phyloP scores from a whole-genome alignment of 2,888 invertebrate species.

The Drosophila parthenogenetica region DNA sequence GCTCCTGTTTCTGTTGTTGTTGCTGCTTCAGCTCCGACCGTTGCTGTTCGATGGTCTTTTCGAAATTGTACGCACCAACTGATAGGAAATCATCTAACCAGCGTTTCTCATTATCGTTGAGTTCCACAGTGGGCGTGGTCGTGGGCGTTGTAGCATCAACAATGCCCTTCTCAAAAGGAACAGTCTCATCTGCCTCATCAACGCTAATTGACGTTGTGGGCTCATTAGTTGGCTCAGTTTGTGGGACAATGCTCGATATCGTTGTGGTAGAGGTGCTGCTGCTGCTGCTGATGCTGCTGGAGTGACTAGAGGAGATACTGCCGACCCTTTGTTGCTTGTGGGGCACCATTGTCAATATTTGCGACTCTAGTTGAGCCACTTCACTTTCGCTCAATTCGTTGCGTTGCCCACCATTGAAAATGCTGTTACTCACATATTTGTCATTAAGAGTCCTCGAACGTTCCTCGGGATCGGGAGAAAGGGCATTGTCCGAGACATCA shows the following conservation, averaged over 20 bases:
- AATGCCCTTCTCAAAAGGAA: constrained; percentile 12
- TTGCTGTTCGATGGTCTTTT: constrained; percentile 64
- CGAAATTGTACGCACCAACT: constrained; percentile 82
- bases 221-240: constrained; percentile 62
- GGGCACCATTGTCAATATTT: constrained; percentile 73
- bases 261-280: constrained; percentile 23
- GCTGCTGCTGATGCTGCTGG: constrained; percentile 3
- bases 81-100: constrained; percentile 84
- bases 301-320: constrained; percentile 4
- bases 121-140: constrained; percentile 65
- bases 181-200: constrained; percentile 55
- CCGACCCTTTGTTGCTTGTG: constrained; percentile 48
- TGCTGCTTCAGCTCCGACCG: constrained; percentile 44
- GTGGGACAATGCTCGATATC: constrained; percentile 14
- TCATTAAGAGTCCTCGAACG: constrained; percentile 71
- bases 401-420: constrained; percentile 82
- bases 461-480: constrained; percentile 49
- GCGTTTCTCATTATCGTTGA: constrained; percentile 82
- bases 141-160: constrained; percentile 34
- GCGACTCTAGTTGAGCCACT: constrained; percentile 81
- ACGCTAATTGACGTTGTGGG: constrained; percentile 62
- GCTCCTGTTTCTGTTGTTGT: constrained; percentile 24
- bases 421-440: constrained; percentile 82
- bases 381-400: constrained; percentile 81
- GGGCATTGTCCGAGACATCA: constrained; percentile 76